A percentile compares a stretch with the other conserved stretches of the same genome.
phyloP scores from a whole-genome alignment of 2,888 invertebrate species.

The Monopis laevigella region DNA sequence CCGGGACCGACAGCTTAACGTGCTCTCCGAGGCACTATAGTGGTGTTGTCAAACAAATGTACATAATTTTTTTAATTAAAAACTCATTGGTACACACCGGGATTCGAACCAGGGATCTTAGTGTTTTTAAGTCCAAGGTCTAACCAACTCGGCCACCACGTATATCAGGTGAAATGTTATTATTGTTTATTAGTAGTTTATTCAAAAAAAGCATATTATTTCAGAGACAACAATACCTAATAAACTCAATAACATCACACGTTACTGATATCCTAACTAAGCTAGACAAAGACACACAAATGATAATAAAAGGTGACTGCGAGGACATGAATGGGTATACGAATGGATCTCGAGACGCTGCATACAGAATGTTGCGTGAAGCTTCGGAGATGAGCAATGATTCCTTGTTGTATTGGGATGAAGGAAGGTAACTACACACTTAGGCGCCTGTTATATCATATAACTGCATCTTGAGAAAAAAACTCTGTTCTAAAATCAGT shows the following conservation, averaged over 20 bases:
- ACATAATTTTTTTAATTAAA: too few species aligned
- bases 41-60: too few species aligned
- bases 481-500: too few species aligned
- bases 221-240: conserved; percentile 31
- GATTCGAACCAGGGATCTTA: too few species aligned
- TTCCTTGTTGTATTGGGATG: conserved; percentile 45
- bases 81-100: too few species aligned
- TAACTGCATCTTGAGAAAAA: too few species aligned
- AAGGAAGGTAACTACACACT: conserved; percentile 36
- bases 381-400: conserved; percentile 39
- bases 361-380: conserved; percentile 34
- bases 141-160: too few species aligned
- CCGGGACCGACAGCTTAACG: too few species aligned
- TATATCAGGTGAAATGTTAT: too few species aligned
- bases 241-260: conserved; percentile 33
- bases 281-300: conserved; percentile 28
- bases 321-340: conserved; percentile 23
- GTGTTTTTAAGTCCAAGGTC: too few species aligned
- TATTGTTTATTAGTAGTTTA: not conserved
- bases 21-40: too few species aligned
- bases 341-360: conserved; percentile 32
- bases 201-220: conserved; percentile 13
- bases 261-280: conserved; percentile 32
- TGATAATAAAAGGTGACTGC: conserved; percentile 29
- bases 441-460: too few species aligned